Base-by-base conservation (phyloP, 1,140 invertebrate species). In the Triops longicaudatus region DNA sequence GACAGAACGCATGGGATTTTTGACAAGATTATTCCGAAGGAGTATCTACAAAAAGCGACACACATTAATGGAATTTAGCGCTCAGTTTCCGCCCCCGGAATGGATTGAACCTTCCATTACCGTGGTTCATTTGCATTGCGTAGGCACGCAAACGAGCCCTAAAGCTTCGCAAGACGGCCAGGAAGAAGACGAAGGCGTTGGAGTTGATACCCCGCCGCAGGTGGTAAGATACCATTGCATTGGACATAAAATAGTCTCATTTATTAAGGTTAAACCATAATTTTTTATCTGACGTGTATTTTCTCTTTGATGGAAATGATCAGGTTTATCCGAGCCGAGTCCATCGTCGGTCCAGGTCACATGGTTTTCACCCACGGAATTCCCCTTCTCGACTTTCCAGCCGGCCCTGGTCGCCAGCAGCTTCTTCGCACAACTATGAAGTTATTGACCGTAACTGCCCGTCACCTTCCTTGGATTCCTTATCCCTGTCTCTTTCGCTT, bases 81-180 rank as follows among this genome's bases (percentile, higher is more conserved):
- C 78, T 26, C 78, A 78, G 22, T 78, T 78, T 73, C 78, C 78
- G 3, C 78, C 78, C 22, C 78, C 78, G 9, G 78, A 78, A 50
- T 78, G 78, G 78, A 44, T 73, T 14, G 78, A 78, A 42, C 28
- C 78, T 5, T 43, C 11, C 41, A 50, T 28, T 31, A 42, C 72
- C 17, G 37, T 78, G 7, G 41, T 78, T n/a, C 78, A 78, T 37
- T 50, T 43, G 41, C 78, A 78, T 37, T 78, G 63, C 26, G 75
- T 78, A 10, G 78, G 50, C 14, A 75, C 76, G 4, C 78, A 78
- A 37, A 78, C 78, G 0, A 72, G 41, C 50, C 50, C 50, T 14
- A 63, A 63, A 63, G 50, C 50, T 22, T 22, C 17, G 2, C 50
- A 63, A 63, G 50, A 63, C 37, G 72, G 41, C 9, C 50, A 75